Conservation (phyloP, 2,113 vertebrate species). For the Jaculus jaculus region DNA sequence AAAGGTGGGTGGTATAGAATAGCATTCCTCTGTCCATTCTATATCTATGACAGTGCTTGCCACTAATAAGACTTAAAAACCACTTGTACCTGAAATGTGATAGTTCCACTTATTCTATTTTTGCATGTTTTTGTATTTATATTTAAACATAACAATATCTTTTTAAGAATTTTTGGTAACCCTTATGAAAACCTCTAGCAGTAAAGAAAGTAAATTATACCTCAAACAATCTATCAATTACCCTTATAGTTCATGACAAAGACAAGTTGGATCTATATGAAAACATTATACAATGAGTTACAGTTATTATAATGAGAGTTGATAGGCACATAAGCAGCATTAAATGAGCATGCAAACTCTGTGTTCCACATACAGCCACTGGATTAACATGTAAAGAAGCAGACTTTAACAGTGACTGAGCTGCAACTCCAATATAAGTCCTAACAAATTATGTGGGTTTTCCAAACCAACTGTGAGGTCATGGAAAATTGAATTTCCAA, state of each 20-base stretch:
- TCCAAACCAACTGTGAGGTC: slow-evolving; percentile 56
- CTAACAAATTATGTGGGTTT: slow-evolving; percentile 48
- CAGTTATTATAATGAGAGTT: slow-evolving; percentile 17
- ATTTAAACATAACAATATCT: background rate
- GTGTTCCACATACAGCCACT: background rate
- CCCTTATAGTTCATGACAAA: slow-evolving; percentile 38
- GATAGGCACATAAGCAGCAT: background rate
- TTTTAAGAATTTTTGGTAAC: background rate
- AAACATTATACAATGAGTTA: background rate
- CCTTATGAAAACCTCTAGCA: background rate
- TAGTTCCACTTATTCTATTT: background rate
- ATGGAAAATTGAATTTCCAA: slow-evolving; percentile 66
- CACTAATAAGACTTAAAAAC: background rate
- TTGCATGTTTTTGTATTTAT: background rate
- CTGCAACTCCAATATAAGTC: background rate
- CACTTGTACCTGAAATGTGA: background rate
- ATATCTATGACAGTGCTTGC: background rate
- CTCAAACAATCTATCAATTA: slow-evolving; percentile 36
- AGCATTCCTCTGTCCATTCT: background rate
- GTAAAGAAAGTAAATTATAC: background rate
- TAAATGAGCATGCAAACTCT: slow-evolving; percentile 14
- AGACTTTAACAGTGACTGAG: slow-evolving; percentile 14
- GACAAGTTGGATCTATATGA: background rate
- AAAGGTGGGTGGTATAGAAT: background rate
- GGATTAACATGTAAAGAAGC: slow-evolving; percentile 1